Percentiles rank a stretch among this genome's conserved stretches.
phyloP scores from a whole-genome alignment of 2,888 invertebrate genomes.

The Gibbula magus region DNA sequence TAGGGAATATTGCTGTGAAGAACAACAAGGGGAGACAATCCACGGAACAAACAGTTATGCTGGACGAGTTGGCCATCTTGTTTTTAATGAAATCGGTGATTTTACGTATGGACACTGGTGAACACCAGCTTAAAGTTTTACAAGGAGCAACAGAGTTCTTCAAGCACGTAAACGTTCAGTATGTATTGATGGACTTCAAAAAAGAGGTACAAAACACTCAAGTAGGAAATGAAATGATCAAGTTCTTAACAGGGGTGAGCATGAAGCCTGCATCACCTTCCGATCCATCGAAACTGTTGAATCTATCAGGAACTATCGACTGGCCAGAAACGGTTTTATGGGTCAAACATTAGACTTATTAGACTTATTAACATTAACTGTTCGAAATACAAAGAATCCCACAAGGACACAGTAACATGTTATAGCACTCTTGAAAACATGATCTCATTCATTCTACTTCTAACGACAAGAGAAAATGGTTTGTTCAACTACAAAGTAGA shows the following conservation, averaged over 20 bases:
- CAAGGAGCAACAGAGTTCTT: conserved; percentile 49
- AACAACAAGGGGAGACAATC: no score
- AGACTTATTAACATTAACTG: no score
- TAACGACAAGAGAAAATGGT: no score
- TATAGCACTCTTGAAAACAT: no score
- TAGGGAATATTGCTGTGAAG: conserved; percentile 38
- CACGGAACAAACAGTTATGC: conserved; percentile 42
- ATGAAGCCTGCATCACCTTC: background rate
- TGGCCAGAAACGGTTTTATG: background rate
- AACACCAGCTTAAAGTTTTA: conserved; percentile 53
- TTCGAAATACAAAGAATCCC: no score
- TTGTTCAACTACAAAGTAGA: no score
- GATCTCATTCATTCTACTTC: no score
- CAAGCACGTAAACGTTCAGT: conserved; percentile 51
- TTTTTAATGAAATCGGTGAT: conserved; percentile 44
- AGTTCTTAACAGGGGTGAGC: conserved; percentile 33
- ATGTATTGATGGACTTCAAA: conserved; percentile 62
- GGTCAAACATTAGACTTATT: background rate
- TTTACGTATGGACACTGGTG: conserved; percentile 65
- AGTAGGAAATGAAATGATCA: conserved; percentile 33
- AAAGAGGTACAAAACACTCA: conserved; percentile 34
- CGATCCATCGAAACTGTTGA: background rate
- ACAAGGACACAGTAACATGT: no score
- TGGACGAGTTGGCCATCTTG: conserved; percentile 52
- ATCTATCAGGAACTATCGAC: background rate